Conservation (phyloP, 2,888 invertebrate genomes). For the Trisateles emortualis region DNA sequence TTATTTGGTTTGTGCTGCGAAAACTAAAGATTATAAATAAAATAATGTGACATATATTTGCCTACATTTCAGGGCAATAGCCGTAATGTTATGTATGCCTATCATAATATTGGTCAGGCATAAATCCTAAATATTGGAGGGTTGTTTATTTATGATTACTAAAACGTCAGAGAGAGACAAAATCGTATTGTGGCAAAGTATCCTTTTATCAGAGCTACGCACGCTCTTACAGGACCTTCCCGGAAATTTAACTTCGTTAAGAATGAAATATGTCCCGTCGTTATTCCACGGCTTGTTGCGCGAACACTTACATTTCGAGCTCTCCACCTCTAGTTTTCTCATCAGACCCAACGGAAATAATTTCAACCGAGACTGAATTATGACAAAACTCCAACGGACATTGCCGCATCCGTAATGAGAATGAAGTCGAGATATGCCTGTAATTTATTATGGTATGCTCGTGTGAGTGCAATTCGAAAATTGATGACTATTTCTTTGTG, state of each 20-base stretch:
- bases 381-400: conserved; percentile 86
- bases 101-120: not conserved
- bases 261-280: conserved; percentile 85
- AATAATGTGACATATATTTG: too few relatives aligned
- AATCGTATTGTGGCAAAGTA: conserved; percentile 70
- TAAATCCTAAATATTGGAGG: conserved; percentile 33
- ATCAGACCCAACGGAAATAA: conserved; percentile 86
- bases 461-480: conserved; percentile 60
- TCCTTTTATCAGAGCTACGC: conserved; percentile 84
- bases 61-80: too few relatives aligned
- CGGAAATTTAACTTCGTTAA: conserved; percentile 87
- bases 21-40: too few relatives aligned
- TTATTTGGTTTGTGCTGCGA: too few relatives aligned
- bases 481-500: conserved; percentile 69
- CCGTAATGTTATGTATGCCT: not conserved
- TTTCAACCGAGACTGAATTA: conserved; percentile 86
- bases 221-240: conserved; percentile 81
- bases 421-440: conserved; percentile 83
- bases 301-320: conserved; percentile 83
- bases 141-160: conserved; percentile 50
- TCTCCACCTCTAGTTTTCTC: conserved; percentile 86
- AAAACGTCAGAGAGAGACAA: conserved; percentile 63
- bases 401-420: conserved; percentile 86
- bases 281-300: conserved; percentile 85
- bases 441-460: conserved; percentile 82